Evolutionary conservation across 1,140 invertebrate species (phyloP).

Genomic region (Drosophila nasuta): DNA sequence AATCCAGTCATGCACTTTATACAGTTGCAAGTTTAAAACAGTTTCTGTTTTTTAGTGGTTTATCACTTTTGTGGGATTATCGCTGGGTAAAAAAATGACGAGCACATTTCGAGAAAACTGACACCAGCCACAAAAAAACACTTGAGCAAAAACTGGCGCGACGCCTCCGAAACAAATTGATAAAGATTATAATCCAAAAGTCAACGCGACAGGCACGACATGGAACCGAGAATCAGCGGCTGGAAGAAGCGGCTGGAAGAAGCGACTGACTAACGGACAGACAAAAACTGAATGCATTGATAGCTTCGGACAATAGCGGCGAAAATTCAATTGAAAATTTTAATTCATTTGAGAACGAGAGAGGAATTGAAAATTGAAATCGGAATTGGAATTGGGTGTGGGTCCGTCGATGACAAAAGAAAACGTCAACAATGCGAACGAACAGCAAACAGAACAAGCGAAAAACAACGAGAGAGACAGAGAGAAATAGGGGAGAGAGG

Average conservation of each 20-base stretch:
- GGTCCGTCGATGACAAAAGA: slow-evolving; percentile 25
- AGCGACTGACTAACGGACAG: neutral
- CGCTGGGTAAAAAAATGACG: slow-evolving; percentile 12
- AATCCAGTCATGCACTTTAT: neutral
- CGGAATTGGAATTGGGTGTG: slow-evolving; percentile 25
- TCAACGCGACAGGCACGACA: slow-evolving; percentile 69
- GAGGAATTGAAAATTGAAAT: slow-evolving; percentile 49
- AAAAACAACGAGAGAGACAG: neutral
- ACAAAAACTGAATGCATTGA: slow-evolving; percentile 56
- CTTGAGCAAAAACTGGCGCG: slow-evolving; percentile 17
- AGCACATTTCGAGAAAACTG: slow-evolving; percentile 36
- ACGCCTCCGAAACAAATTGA: slow-evolving; percentile 60
- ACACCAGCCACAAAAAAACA: slow-evolving; percentile 21
- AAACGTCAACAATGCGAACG: slow-evolving; percentile 27
- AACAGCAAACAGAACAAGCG: neutral
- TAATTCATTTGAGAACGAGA: slow-evolving; percentile 50
- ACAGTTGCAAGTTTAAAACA: neutral
- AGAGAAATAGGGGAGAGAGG: slow-evolving; percentile 3
- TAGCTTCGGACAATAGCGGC: slow-evolving; percentile 46
- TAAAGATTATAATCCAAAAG: slow-evolving; percentile 75
- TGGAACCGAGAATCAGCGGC: slow-evolving; percentile 43
- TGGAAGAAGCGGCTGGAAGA: neutral
- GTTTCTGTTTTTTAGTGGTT: neutral
- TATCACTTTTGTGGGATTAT: neutral
- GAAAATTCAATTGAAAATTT: slow-evolving; percentile 74